phyloP scores from a whole-genome alignment of 2,797 vertebrate genomes.

The Amblyraja radiata region DNA sequence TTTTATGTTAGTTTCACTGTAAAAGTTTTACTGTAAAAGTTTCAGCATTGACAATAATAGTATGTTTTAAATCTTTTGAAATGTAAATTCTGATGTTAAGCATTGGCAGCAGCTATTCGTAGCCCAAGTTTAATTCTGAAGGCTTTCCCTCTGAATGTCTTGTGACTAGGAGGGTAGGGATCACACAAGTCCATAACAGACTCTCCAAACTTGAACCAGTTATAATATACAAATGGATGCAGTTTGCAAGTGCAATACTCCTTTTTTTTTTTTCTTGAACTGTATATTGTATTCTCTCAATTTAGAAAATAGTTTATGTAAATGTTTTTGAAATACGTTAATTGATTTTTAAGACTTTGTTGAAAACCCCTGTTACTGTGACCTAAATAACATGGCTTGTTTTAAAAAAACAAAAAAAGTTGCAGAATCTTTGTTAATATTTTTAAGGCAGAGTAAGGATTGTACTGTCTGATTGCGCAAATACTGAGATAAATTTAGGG shows the following conservation, averaged over 20 bases:
- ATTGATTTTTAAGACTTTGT: conserved; percentile 35
- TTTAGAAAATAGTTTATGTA: conserved; percentile 43
- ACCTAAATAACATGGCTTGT: conserved; percentile 55
- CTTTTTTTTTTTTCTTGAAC: conserved; percentile 40
- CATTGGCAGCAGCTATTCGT: conserved; percentile 18
- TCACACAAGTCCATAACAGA: conserved; percentile 2
- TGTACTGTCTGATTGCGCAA: conserved; percentile 77
- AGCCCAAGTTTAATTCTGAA: conserved; percentile 32
- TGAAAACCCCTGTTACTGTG: conserved; percentile 51
- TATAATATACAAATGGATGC: conserved; percentile 21
- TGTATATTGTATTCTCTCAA: conserved; percentile 41
- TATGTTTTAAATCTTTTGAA: conserved; percentile 53
- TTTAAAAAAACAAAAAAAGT: conserved; percentile 55
- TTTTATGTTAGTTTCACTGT: conserved; percentile 43
- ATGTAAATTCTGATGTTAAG: conserved; percentile 44
- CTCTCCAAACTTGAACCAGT: conserved; percentile 32
- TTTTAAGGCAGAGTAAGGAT: conserved; percentile 73
- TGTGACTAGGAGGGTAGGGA: conserved; percentile 22
- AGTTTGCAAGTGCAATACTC: conserved; percentile 63
- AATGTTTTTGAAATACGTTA: conserved; percentile 33
- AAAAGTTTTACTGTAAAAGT: background rate
- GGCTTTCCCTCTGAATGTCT: conserved; percentile 9
- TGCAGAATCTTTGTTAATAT: conserved; percentile 74
- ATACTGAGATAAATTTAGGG: conserved; percentile 77
- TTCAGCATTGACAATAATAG: conserved; percentile 55